Evolutionary conservation across 2,113 vertebrate species (phyloP).

Genomic region (Marcusenius ussheri): DNA sequence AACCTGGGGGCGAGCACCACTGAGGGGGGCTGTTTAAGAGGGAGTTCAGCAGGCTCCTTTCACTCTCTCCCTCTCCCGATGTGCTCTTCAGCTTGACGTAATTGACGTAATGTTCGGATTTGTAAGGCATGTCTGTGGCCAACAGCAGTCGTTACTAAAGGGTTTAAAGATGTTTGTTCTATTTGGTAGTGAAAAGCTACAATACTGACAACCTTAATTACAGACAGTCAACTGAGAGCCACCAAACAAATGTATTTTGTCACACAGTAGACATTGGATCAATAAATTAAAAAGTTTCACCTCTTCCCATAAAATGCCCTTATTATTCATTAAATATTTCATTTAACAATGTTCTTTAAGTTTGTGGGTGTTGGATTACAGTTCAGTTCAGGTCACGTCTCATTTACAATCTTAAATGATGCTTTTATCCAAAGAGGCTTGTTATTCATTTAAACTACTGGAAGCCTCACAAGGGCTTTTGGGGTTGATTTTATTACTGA

Average conservation of each 20-base stretch:
- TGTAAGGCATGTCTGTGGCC: background rate
- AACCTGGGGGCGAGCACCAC: background rate
- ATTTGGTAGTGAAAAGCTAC: background rate
- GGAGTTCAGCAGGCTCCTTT: background rate
- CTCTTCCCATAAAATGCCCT: background rate
- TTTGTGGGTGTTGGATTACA: background rate
- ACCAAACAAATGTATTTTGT: background rate
- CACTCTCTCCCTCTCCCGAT: background rate
- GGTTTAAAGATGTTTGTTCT: background rate
- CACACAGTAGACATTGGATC: background rate
- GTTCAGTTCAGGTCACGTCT: background rate
- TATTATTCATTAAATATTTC: background rate
- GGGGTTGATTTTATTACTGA: background rate
- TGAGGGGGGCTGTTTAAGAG: background rate
- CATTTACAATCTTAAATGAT: background rate
- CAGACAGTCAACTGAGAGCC: background rate
- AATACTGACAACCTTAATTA: background rate
- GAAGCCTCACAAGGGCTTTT: background rate
- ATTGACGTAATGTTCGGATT: background rate
- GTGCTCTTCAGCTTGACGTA: background rate
- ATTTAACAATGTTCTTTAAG: background rate
- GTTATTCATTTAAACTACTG: background rate
- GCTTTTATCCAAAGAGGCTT: background rate
- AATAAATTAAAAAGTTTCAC: background rate
- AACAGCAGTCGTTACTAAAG: background rate